These are phyloP conservation scores for Notocelia uddmanniana DNA, from an alignment of 2,888 invertebrate species.

Conservation along the genomic window DNA sequence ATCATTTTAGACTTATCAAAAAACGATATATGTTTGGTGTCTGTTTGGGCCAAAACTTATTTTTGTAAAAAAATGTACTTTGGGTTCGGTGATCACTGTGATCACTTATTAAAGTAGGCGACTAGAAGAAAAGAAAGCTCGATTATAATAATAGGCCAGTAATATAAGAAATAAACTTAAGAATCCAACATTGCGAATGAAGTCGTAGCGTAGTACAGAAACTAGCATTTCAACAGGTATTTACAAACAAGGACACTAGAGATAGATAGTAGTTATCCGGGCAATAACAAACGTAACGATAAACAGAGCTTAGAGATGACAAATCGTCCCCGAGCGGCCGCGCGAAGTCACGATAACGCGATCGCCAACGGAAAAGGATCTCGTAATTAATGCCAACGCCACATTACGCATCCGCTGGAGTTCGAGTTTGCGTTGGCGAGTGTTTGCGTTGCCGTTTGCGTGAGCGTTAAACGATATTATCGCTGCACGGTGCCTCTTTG, in stretches of 20 bases:
- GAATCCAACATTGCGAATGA: neutral
- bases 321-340: constrained; percentile 49
- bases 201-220: neutral
- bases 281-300: constrained; percentile 51
- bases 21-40: too few species aligned
- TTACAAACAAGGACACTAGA: neutral
- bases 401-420: constrained; percentile 56
- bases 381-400: constrained; percentile 71
- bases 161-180: neutral
- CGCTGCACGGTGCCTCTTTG: constrained; percentile 58
- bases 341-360: constrained; percentile 61
- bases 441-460: constrained; percentile 60
- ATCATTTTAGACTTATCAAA: too few species aligned
- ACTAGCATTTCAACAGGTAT: neutral
- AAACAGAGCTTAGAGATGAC: constrained; percentile 59
- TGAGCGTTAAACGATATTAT: constrained; percentile 58
- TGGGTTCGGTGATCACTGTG: too few species aligned
- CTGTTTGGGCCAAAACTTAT: too few species aligned
- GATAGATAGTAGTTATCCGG: constrained; percentile 22
- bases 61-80: too few species aligned
- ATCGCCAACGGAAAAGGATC: constrained; percentile 61
- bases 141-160: neutral
- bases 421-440: neutral
- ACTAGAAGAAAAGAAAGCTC: neutral
- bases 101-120: neutral